phyloP scores from a whole-genome alignment of 2,888 invertebrate genomes.

The Mycalesis mineus region DNA sequence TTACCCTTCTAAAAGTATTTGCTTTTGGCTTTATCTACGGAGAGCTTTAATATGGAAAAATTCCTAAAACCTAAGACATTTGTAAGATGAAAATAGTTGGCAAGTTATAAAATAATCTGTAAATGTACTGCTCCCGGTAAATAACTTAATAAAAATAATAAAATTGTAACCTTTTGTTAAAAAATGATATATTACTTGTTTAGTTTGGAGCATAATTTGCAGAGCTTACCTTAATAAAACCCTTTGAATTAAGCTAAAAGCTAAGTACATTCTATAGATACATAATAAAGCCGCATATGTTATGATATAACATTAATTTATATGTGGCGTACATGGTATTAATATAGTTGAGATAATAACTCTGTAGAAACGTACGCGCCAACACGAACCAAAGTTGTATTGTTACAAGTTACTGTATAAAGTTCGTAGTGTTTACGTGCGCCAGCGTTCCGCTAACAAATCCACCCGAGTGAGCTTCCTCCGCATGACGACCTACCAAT shows the following conservation, averaged over 20 bases:
- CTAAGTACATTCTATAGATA: not conserved
- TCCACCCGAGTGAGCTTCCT: slow-evolving; percentile 39
- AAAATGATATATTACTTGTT: too few relatives aligned
- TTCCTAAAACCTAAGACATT: too few relatives aligned
- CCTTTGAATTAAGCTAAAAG: too few relatives aligned
- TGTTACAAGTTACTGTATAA: slow-evolving; percentile 23
- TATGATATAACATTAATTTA: not conserved
- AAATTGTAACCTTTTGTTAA: too few relatives aligned
- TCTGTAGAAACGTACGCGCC: slow-evolving; percentile 11
- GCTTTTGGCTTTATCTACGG: slow-evolving; percentile 20
- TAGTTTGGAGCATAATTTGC: too few relatives aligned
- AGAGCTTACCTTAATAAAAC: too few relatives aligned
- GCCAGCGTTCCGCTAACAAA: slow-evolving; percentile 34
- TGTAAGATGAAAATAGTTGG: too few relatives aligned
- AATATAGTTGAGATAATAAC: slow-evolving; percentile 14
- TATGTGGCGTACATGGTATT: not conserved
- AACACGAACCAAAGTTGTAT: slow-evolving; percentile 18
- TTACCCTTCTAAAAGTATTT: slow-evolving; percentile 22
- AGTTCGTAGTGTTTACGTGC: slow-evolving; percentile 23
- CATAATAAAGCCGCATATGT: not conserved
- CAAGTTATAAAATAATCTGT: too few relatives aligned
- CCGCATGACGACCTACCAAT: slow-evolving; percentile 36
- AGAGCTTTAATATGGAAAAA: slow-evolving; percentile 16
- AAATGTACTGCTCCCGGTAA: too few relatives aligned
- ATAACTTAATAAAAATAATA: too few relatives aligned